Conservation (phyloP, 2,113 vertebrate species). For the Oncorhynchus gorbuscha region DNA sequence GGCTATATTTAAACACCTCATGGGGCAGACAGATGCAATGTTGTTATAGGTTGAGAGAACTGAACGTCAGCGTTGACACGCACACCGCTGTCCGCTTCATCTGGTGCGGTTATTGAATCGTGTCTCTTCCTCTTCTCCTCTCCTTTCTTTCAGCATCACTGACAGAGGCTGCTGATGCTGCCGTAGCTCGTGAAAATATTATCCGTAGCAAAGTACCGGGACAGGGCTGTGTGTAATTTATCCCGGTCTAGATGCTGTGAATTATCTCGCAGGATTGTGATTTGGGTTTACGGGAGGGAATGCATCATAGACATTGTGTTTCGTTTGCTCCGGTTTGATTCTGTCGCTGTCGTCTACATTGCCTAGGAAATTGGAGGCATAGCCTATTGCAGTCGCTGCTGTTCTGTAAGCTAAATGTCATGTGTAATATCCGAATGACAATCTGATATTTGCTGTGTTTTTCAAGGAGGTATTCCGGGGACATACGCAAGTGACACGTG, state of each 20-base stretch:
- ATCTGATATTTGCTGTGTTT: slow-evolving; percentile 1
- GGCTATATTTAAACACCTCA: background rate
- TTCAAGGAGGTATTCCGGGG: slow-evolving; percentile 38
- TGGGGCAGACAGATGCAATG: slow-evolving; percentile 40
- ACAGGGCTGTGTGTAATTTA: background rate
- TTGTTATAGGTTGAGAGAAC: background rate
- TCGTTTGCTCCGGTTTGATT: background rate
- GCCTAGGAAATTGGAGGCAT: background rate
- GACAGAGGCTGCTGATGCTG: slow-evolving; percentile 40
- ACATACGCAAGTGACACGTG: slow-evolving; percentile 41
- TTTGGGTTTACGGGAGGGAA: background rate
- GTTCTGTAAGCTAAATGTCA: background rate
- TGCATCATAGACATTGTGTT: background rate
- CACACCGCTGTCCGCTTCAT: slow-evolving; percentile 28
- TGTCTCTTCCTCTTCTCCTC: slow-evolving; percentile 17
- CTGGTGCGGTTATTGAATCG: slow-evolving; percentile 34
- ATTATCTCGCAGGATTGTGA: background rate
- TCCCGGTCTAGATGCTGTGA: background rate
- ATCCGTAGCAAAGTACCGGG: slow-evolving; percentile 1
- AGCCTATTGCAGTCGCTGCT: background rate
- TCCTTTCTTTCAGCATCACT: slow-evolving; percentile 45
- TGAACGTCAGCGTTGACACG: slow-evolving; percentile 21
- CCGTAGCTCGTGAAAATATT: slow-evolving; percentile 42
- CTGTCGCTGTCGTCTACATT: background rate
- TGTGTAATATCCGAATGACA: background rate